phyloP scores from a whole-genome alignment of 2,888 invertebrate species.

The Caenorhabditis drosophilae region DNA sequence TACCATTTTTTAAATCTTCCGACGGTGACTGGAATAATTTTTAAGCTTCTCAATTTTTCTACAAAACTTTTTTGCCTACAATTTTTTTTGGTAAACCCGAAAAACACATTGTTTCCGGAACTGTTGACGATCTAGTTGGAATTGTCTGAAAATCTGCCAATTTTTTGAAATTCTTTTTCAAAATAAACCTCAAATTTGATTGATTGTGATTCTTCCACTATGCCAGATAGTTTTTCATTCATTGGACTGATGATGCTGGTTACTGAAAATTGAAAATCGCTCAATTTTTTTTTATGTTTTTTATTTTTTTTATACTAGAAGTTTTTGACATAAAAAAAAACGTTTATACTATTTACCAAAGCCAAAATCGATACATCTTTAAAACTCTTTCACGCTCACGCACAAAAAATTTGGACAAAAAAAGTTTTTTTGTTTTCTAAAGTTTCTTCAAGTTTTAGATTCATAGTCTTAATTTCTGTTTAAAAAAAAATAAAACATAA shows the following conservation, averaged over 20 bases:
- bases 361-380: slow-evolving; percentile 19
- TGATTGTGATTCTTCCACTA: slow-evolving; percentile 45
- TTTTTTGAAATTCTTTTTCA: neutral
- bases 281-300: neutral
- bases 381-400: slow-evolving; percentile 5
- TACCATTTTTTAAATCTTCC: slow-evolving; percentile 34
- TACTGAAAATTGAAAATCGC: slow-evolving; percentile 39
- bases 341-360: slow-evolving; percentile 9
- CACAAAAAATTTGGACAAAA: slow-evolving; percentile 25
- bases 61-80: slow-evolving; percentile 1
- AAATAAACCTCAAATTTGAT: slow-evolving; percentile 24
- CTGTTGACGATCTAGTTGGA: slow-evolving; percentile 60
- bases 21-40: slow-evolving; percentile 22
- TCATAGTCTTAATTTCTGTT: too few species aligned
- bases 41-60: neutral
- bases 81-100: slow-evolving; percentile 9
- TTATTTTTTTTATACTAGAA: too few species aligned
- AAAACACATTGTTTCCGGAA: slow-evolving; percentile 58
- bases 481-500: too few species aligned
- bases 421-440: neutral
- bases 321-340: neutral
- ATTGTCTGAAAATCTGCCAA: slow-evolving; percentile 25
- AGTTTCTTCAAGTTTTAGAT: too few species aligned
- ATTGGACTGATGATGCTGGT: slow-evolving; percentile 51
- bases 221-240: slow-evolving; percentile 50